A percentile compares a stretch with the other conserved stretches of the same genome.
phyloP scores from a whole-genome alignment of 53 echinoderm and acorn worm genomes.

The Glandiceps talaboti region DNA sequence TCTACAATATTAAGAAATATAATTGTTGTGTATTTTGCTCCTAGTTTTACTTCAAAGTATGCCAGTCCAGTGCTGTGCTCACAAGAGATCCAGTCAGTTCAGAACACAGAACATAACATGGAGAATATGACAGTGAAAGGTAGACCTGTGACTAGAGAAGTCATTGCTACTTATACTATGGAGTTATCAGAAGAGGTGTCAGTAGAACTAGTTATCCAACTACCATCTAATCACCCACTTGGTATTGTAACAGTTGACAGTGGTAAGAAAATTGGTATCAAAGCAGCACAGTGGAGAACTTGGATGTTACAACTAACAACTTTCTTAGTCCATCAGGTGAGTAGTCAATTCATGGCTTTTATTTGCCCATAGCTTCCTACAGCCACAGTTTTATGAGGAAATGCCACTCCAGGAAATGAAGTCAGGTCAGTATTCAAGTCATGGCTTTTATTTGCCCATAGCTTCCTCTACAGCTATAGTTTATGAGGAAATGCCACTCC shows the following conservation, averaged over 20 bases:
- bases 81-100: constrained; percentile 65
- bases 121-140: constrained; percentile 85
- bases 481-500: too few species aligned
- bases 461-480: too few species aligned
- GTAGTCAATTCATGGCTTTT: too few species aligned
- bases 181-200: constrained; percentile 45
- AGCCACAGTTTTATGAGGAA: too few species aligned
- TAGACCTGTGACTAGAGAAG: constrained; percentile 57
- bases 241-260: constrained; percentile 85
- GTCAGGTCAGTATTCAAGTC: too few species aligned
- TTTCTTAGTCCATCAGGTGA: constrained; percentile 83
- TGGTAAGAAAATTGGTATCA: constrained; percentile 69
- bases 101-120: constrained; percentile 25
- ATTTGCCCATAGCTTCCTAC: too few species aligned
- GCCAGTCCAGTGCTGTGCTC: constrained; percentile 77
- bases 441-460: too few species aligned
- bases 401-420: too few species aligned
- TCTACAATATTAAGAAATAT: too few species aligned
- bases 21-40: too few species aligned
- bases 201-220: constrained; percentile 72
- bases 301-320: constrained; percentile 93
- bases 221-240: constrained; percentile 84
- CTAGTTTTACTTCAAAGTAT: constrained; percentile 73
- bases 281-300: constrained; percentile 85
- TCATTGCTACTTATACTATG: constrained; percentile 82